Evolutionary conservation across 2,888 invertebrate genomes (phyloP), one percentile per base, ranked within the genome.

Genomic region (Lithophane ornitopus): DNA sequence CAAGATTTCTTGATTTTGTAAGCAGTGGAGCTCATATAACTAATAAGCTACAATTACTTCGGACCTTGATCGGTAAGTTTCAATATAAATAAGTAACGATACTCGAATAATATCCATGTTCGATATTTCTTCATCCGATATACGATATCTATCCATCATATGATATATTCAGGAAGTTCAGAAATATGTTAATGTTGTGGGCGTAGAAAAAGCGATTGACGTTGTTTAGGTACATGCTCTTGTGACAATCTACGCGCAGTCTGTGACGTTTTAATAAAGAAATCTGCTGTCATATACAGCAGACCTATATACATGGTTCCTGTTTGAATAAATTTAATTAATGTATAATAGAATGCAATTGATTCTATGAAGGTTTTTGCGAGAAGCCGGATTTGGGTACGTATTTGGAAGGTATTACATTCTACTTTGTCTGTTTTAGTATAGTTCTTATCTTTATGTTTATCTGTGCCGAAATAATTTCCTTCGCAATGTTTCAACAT

Each of bases 321-420:
- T 91, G 89, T 70, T 90, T 88, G 88, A 87, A 89, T 89, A 87
- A 80, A 90, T 88, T 80, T 76, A 69, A 74, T 70, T 70, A 77
- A 59, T 73, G 70, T 72, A n/a, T 72, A 75, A 61, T 71, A 66
- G 22, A 80, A 39, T 70, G 63, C 52, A 70, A 69, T 82, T 63
- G 56, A 56, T 62, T 85, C 16, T 22, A 62, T 72, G 65, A 78
- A 85, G 79, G 86, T 83, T 85, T 83, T 75, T 83, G 44, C 79
- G 41, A 61, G 62, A 70, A 74, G 63, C 62, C 86, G 86, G 84
- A 83, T 79, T 84, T 54, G 44, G 19, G 49, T 46, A 39, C 26
- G 22, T 68, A 68, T 62, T 77, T 68, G 52, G 83, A 63, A 67
- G 77, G 26, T 52, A 44, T 41, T 49, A 61, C 39, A 81, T 76